Conservation (phyloP, 2,797 vertebrate species). For the Leptodactylus fallax region DNA sequence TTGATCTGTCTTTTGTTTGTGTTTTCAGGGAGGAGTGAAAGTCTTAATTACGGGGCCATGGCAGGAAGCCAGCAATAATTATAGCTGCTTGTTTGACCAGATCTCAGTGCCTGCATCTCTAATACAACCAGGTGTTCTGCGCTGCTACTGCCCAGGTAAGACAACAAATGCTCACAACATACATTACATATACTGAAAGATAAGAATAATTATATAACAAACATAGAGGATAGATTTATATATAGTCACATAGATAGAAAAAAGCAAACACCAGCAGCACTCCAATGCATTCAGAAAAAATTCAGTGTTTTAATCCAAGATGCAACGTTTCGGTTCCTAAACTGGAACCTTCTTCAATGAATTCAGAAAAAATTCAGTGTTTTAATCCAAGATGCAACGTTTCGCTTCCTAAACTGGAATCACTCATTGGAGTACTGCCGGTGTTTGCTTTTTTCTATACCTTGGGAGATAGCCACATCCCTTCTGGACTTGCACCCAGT, state of each 20-base stretch:
- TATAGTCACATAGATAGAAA: not conserved
- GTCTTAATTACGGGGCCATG: constrained; percentile 98
- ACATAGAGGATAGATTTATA: not conserved
- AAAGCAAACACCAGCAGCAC: no score
- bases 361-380: no score
- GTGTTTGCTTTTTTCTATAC: no score
- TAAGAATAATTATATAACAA: not conserved
- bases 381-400: no score
- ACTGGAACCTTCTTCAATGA: no score
- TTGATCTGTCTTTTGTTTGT: not conserved
- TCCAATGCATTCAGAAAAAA: no score
- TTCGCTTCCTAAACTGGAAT: no score
- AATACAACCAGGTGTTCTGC: constrained; percentile 96
- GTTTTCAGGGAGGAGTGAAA: constrained; percentile 93
- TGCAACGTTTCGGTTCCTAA: no score
- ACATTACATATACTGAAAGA: not conserved
- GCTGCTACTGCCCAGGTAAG: constrained; percentile 99
- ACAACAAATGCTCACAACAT: not conserved
- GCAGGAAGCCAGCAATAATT: constrained; percentile 96
- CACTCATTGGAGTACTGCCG: no score
- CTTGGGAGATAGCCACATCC: no score
- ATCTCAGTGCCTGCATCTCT: constrained; percentile 97
- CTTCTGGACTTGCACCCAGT: no score
- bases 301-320: no score
- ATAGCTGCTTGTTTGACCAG: constrained; percentile 99